These are phyloP conservation scores for Drosophila sp. DNA, from an alignment of 1,140 invertebrate species.

Conservation along the genomic window DNA sequence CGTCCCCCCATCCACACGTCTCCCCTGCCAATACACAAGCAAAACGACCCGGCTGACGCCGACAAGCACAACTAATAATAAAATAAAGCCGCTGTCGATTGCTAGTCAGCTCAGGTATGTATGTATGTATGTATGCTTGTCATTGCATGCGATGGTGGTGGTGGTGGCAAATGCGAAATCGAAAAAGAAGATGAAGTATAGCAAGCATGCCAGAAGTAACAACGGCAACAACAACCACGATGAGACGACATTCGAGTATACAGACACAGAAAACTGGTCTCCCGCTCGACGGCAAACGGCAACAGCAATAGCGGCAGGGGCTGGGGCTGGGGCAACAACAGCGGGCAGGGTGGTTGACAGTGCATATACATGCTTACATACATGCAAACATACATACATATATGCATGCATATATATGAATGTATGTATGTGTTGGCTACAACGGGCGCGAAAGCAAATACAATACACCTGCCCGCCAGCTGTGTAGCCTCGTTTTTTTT, in stretches of 20 bases:
- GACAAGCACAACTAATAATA: constrained; percentile 78
- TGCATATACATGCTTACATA: not conserved
- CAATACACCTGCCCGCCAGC: constrained; percentile 76
- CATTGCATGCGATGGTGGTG: constrained; percentile 32
- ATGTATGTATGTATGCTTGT: constrained; percentile 17
- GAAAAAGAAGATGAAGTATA: constrained; percentile 82
- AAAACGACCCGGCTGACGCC: constrained; percentile 47
- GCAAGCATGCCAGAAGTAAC: constrained; percentile 48
- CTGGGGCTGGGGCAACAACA: constrained; percentile 16
- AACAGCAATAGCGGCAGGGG: too few species aligned
- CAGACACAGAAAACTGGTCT: constrained; percentile 76
- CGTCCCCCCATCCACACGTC: not conserved
- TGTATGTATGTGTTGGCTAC: constrained; percentile 20
- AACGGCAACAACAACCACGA: constrained; percentile 48
- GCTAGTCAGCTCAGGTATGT: constrained; percentile 49
- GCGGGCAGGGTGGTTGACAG: constrained; percentile 66
- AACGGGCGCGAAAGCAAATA: constrained; percentile 57
- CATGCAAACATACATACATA: not conserved
- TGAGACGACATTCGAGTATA: constrained; percentile 69
- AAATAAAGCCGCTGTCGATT: constrained; percentile 71
- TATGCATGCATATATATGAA: not conserved
- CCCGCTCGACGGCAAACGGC: constrained; percentile 11
- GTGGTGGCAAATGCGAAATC: constrained; percentile 64
- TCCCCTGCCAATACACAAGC: constrained; percentile 11
- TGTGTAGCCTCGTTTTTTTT: constrained; percentile 69